phyloP scores from a whole-genome alignment of 2,113 vertebrate genomes.

The Sinocyclocheilus anophthalmus region DNA sequence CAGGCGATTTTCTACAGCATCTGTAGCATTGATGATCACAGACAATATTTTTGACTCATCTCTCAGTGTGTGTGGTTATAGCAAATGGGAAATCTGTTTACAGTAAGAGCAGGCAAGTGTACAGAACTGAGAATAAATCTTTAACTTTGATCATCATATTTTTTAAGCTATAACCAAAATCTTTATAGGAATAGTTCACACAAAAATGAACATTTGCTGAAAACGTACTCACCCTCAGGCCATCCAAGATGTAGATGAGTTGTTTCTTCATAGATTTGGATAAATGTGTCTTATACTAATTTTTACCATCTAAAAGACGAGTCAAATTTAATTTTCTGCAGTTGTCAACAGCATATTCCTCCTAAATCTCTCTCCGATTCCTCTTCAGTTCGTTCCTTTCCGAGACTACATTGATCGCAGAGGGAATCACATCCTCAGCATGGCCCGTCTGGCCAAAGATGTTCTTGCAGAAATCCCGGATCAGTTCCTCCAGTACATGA shows the following conservation, averaged over 20 bases:
- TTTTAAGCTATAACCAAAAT: not conserved
- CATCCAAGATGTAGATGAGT: too few species aligned
- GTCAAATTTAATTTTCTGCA: too few species aligned
- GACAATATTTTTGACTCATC: not conserved
- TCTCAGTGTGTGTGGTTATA: not conserved
- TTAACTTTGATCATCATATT: not conserved
- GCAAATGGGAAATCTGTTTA: not conserved
- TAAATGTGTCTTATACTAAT: too few species aligned
- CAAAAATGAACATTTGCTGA: too few species aligned
- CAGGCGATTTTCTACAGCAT: not conserved
- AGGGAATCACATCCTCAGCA: constrained; percentile 94
- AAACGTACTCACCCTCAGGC: too few species aligned
- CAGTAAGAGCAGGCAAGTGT: not conserved
- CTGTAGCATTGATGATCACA: not conserved
- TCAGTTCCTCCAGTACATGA: constrained; percentile 97
- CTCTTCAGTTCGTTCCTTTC: constrained; percentile 92
- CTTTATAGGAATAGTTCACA: too few species aligned
- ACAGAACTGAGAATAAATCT: not conserved
- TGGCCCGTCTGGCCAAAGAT: constrained; percentile 95
- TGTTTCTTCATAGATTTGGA: too few species aligned
- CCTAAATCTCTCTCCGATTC: not conserved
- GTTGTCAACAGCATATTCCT: too few species aligned
- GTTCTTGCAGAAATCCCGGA: constrained; percentile 96
- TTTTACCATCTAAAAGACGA: too few species aligned
- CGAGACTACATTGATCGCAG: constrained; percentile 93